Conservation (phyloP, 1,140 invertebrate genomes). For the silkworm (Bombyx mori) region ASM3026992v2 NC_085119.1:12092001-12092500, state of each 20-base stretch:
- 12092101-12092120: not conserved
- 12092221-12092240: constrained; percentile 1
- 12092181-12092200: no score
- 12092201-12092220: not conserved
- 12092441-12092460: no score
- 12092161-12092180: not conserved
- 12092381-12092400: constrained; percentile 75
- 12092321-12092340: constrained; percentile 70
- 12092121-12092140: not conserved
- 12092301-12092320: constrained; percentile 71
- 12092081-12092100: no score
- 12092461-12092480: no score
- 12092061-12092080: no score
- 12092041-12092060: no score
- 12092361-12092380: constrained; percentile 73
- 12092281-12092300: constrained; percentile 77
- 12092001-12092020: no score
- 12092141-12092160: not conserved
- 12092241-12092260: constrained; percentile 68
- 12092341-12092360: constrained; percentile 73
- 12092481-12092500: no score
- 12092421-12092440: no score
- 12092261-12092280: constrained; percentile 77
- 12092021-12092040: no score
- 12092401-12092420: constrained; percentile 9